phyloP scores from a whole-genome alignment of 1,140 invertebrate genomes.

The Drosophila quadrilineata region DNA sequence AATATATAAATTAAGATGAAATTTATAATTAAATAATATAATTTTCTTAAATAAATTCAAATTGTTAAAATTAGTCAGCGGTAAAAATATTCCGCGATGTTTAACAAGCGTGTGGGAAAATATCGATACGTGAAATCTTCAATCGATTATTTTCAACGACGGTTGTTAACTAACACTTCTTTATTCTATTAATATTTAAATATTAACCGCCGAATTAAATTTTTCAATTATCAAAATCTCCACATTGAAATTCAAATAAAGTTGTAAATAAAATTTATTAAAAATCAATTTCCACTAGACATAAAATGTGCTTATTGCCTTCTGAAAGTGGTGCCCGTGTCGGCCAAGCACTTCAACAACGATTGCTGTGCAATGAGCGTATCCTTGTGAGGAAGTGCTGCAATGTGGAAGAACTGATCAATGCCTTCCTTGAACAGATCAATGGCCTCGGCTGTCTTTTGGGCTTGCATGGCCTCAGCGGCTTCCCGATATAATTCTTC shows the following conservation, averaged over 20 bases:
- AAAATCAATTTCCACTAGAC: constrained; percentile 1
- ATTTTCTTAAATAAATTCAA: no score
- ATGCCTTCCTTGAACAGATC: constrained; percentile 82
- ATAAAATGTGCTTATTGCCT: constrained; percentile 33
- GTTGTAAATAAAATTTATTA: not conserved
- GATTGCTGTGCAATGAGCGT: constrained; percentile 85
- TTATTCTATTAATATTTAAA: no score
- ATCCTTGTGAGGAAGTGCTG: constrained; percentile 83
- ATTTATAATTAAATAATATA: no score
- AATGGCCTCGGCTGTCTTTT: constrained; percentile 80
- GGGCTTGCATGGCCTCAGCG: constrained; percentile 81
- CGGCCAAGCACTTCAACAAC: constrained; percentile 83
- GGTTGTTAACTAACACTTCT: no score
- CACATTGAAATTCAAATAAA: not conserved
- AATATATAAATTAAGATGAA: no score
- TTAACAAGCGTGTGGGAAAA: no score
- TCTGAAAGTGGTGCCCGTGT: constrained; percentile 76
- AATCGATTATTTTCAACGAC: no score
- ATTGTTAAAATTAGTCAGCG: no score
- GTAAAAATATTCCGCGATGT: no score
- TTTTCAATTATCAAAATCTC: no score
- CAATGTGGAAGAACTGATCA: constrained; percentile 82
- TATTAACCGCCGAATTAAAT: no score
- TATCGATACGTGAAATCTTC: no score
- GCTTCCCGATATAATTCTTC: constrained; percentile 82